Evolutionary conservation across 2,797 vertebrate genomes (phyloP).

Genomic region (Sphaeramia orbicularis): DNA sequence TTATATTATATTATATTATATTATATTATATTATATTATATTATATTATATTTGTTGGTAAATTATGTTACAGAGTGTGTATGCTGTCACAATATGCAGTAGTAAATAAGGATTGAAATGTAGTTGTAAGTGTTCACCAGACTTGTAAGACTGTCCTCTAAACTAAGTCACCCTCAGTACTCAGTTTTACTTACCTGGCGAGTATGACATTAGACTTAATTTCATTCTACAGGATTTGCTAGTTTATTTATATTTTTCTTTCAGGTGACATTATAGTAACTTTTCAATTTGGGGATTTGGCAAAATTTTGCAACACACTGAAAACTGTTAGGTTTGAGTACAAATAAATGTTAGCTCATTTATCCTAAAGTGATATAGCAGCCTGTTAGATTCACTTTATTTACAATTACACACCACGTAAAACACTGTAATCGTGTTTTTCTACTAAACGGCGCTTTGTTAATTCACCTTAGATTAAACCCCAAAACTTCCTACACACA

Average conservation of each 20-base stretch:
- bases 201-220: constrained; percentile 27
- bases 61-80: constrained; percentile 3
- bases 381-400: constrained; percentile 24
- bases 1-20: constrained; percentile 48
- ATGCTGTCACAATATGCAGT: constrained; percentile 4
- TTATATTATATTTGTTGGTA: background rate
- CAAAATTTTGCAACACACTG: constrained; percentile 25
- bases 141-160: constrained; percentile 77
- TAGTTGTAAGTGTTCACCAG: constrained; percentile 44
- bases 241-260: constrained; percentile 42
- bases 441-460: constrained; percentile 22
- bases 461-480: constrained; percentile 51
- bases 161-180: constrained; percentile 28
- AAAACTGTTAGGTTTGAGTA: constrained; percentile 37
- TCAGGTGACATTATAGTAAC: constrained; percentile 35
- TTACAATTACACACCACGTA: constrained; percentile 21
- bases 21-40: constrained; percentile 46
- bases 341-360: constrained; percentile 30
- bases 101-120: constrained; percentile 23
- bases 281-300: constrained; percentile 40
- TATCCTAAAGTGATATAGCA: constrained; percentile 29
- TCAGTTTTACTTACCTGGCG: constrained; percentile 19
- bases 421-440: constrained; percentile 33
- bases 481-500: constrained; percentile 52
- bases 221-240: constrained; percentile 21